A percentile compares a stretch with the other conserved stretches of the same genome.
These are phyloP conservation scores for Carlito syrichta DNA, from an alignment of 2,113 vertebrate species.

Conservation along the genomic window DNA sequence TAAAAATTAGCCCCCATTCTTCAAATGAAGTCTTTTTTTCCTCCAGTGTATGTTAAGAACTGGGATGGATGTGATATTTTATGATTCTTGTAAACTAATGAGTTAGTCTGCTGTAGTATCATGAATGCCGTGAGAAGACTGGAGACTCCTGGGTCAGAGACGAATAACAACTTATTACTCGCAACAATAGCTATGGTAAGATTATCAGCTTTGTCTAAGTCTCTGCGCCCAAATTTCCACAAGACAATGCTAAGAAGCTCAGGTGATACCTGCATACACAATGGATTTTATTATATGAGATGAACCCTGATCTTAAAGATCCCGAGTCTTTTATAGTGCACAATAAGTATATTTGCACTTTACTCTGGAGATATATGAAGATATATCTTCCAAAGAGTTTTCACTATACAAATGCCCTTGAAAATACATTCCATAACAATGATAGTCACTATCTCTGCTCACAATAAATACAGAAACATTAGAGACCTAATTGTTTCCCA, in stretches of 20 bases:
- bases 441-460: not conserved
- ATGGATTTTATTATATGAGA: not conserved
- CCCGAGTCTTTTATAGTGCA: not conserved
- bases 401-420: not conserved
- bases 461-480: not conserved
- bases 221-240: not conserved
- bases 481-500: not conserved
- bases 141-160: not conserved
- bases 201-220: not conserved
- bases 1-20: not conserved
- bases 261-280: not conserved
- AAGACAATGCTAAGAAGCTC: not conserved
- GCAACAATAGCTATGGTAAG: not conserved
- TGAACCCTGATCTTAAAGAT: not conserved
- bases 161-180: not conserved
- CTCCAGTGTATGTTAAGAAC: not conserved
- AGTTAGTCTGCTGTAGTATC: not conserved
- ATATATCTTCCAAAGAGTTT: not conserved
- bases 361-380: not conserved
- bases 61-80: not conserved
- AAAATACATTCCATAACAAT: not conserved
- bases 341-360: not conserved
- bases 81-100: not conserved
- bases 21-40: not conserved
- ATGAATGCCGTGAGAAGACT: not conserved